Evolutionary conservation across 1,140 invertebrate genomes (phyloP).

Genomic region (Drosophila chauvacae): DNA sequence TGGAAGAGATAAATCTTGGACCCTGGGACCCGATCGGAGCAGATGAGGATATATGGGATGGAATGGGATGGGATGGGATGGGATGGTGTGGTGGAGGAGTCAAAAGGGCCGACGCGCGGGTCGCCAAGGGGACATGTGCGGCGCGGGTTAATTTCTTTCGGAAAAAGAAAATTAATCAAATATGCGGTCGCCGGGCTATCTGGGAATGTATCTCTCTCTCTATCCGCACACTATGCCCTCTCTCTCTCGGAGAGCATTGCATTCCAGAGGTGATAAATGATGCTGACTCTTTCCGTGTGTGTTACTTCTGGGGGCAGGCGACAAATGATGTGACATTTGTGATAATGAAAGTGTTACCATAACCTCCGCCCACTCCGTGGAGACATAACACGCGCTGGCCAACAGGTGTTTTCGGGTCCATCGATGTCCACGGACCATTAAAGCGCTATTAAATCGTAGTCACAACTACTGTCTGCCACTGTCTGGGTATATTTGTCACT

Average conservation of each 20-base stretch:
- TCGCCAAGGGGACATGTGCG: constrained; percentile 62
- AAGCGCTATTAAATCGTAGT: constrained; percentile 80
- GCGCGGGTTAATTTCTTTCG: constrained; percentile 84
- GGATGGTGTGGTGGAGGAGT: constrained; percentile 43
- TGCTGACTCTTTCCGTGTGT: constrained; percentile 36
- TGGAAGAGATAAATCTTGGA: constrained; percentile 82
- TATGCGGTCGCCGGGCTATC: constrained; percentile 58
- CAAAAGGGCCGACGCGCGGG: constrained; percentile 66
- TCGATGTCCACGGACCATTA: constrained; percentile 75
- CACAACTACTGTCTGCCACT: constrained; percentile 56
- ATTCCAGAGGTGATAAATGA: constrained; percentile 83
- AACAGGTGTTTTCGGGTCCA: constrained; percentile 73
- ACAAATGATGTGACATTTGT: constrained; percentile 83
- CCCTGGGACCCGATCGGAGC: constrained; percentile 56
- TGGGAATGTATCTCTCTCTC: constrained; percentile 31
- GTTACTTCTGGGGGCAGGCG: constrained; percentile 69
- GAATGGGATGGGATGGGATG: constrained; percentile 8
- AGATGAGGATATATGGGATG: constrained; percentile 22
- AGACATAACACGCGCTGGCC: constrained; percentile 54
- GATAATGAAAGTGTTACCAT: constrained; percentile 80
- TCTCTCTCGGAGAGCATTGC: constrained; percentile 37
- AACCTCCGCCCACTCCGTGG: constrained; percentile 26
- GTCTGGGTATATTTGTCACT: constrained; percentile 44
- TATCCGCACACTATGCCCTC: constrained; percentile 11
- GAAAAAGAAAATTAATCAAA: constrained; percentile 84